Base-by-base conservation (phyloP, 2,113 vertebrate genomes). In the Accipiter virgatus region DNA sequence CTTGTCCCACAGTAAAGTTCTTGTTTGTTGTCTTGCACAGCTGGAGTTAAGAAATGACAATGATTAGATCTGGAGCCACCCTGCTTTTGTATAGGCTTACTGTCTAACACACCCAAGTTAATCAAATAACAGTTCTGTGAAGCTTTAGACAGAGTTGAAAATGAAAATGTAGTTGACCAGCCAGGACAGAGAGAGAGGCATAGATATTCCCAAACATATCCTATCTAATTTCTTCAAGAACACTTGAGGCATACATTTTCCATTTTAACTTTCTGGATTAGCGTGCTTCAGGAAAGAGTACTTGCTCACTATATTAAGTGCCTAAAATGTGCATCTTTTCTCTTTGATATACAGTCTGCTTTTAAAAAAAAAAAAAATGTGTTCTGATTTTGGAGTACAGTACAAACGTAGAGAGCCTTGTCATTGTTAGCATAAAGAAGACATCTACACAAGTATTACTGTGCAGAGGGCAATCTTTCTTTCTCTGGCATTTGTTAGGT, bases 391-490 rank as follows among this genome's bases (percentile, higher is more conserved):
- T 96, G 92, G 73, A 97, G 70, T 75, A 94, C 23, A 83, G 83
- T 84, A 70, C 56, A 89, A 93, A 93, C 74, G 58, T 82, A 65
- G 68, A 81, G 92, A 88, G 21, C 81, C 93, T 89, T 97, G 96
- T 97, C 95, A 97, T 85, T 98, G 95, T 97, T 97, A 97, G 88
- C 81, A 96, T 96, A 97, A 97, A 97, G 96, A 96, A 98, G 96
- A 96, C 91, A 94, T 96, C 95, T 87, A 81, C 70, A 93, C 91
- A 95, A 97, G 95, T 96, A 96, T 97, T 97, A 48, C 94, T 96
- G 86, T 93, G 65, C 77, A 97, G 95, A 96, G 96, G 90, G 84
- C 93, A 94, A 96, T 95, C 88, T 90, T 97, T 94, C 93, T 96
- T 97, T 96, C 91, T 94, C 71, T 95, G 95, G 94, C 74, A 96